Percentiles rank a stretch among this genome's conserved stretches.
These are phyloP conservation scores for Aplysina aerophoba DNA, from an alignment of 37 sponge, comb jelly and placozoan genomes.

Conservation along the genomic window DNA sequence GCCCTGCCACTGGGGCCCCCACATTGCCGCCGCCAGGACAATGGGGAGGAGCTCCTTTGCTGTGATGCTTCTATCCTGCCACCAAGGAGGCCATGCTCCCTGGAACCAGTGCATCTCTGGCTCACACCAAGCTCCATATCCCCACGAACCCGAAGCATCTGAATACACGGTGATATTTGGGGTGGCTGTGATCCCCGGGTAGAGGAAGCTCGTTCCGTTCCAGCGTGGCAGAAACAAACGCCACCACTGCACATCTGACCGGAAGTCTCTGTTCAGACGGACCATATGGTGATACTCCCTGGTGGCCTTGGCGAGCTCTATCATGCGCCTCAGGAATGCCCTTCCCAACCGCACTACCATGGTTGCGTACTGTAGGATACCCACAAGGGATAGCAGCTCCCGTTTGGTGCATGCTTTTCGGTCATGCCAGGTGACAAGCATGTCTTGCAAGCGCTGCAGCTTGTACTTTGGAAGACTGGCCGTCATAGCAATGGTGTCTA, in stretches of 20 bases:
- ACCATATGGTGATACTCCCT: slow-evolving; percentile 22
- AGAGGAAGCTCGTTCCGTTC: background rate
- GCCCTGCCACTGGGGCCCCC: background rate
- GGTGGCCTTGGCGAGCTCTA: background rate
- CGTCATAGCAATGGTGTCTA: slow-evolving; percentile 32
- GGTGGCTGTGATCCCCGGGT: background rate
- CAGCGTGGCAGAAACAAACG: background rate
- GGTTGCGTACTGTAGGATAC: slow-evolving; percentile 41
- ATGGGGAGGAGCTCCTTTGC: slow-evolving; percentile 18
- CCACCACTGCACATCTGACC: slow-evolving; percentile 46
- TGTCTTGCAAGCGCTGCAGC: background rate
- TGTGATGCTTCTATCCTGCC: background rate
- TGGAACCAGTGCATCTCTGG: background rate
- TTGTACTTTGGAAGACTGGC: slow-evolving; percentile 33
- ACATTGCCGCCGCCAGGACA: background rate
- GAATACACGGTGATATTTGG: background rate
- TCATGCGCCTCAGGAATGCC: slow-evolving; percentile 27
- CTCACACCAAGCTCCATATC: slow-evolving; percentile 1
- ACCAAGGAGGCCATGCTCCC: background rate
- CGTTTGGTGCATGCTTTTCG: slow-evolving; percentile 28
- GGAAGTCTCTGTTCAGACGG: slow-evolving; percentile 44
- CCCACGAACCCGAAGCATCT: slow-evolving; percentile 23
- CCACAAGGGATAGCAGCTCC: slow-evolving; percentile 40
- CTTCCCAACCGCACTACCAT: slow-evolving; percentile 32
- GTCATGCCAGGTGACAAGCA: background rate